Conservation (phyloP, 2,113 vertebrate genomes). For the Vicugna pacos region DNA sequence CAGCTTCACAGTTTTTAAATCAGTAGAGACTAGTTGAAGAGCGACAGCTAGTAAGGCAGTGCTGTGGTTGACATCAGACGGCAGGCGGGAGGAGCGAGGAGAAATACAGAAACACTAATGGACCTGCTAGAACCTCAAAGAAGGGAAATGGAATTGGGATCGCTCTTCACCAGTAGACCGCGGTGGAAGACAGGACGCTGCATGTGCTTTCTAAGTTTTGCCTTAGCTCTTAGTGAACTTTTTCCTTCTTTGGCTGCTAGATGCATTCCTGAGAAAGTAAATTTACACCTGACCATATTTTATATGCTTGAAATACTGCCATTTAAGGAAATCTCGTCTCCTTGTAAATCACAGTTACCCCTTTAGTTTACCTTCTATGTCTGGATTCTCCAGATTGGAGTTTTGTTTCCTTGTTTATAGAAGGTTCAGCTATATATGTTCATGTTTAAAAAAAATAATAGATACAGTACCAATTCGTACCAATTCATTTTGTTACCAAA, state of each 20-base stretch:
- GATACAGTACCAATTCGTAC: neutral
- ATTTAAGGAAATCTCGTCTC: constrained; percentile 44
- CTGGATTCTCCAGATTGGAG: constrained; percentile 35
- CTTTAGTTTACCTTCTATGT: constrained; percentile 38
- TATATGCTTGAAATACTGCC: neutral
- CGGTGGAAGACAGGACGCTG: neutral
- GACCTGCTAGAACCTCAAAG: neutral
- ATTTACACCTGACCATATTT: constrained; percentile 40
- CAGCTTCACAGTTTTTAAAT: neutral
- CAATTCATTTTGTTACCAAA: constrained; percentile 13
- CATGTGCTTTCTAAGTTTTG: neutral
- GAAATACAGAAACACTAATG: neutral
- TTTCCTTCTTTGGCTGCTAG: constrained; percentile 8
- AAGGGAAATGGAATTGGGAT: neutral
- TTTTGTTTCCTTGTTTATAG: constrained; percentile 55
- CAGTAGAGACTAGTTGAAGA: neutral
- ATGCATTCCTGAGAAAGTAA: neutral
- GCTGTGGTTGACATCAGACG: neutral
- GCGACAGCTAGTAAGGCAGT: neutral
- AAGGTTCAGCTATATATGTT: neutral
- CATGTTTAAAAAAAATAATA: constrained; percentile 13
- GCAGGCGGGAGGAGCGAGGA: neutral
- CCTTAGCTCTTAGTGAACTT: constrained; percentile 31
- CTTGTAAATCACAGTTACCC: constrained; percentile 31
- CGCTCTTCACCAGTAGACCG: neutral